Evolutionary conservation across 2,888 invertebrate genomes (phyloP), one percentile per base, ranked within the genome.

Genomic region (Cordilura impudica): DNA sequence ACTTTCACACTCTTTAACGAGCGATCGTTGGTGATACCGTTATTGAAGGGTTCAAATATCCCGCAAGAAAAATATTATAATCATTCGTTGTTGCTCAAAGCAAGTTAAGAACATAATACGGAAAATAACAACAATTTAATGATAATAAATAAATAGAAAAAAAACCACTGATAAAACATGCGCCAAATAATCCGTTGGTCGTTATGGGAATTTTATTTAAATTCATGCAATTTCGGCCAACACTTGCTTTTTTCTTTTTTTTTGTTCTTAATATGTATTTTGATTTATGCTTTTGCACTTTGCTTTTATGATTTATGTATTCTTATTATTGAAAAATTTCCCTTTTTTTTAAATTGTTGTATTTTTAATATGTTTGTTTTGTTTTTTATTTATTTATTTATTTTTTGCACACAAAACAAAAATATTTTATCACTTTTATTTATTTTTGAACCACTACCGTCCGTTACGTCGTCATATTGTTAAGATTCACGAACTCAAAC

Each of bases 381-480:
- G 35, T 12, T 35, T 8, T 63, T 56, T 21, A 19, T 8, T 43
- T 51, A 18, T 26, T 54, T 26, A n/a, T 14, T 47, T 10, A 10
- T 35, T 18, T 16, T 47, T 31, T 18, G 21, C 43, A 56, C 31
- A 31, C 31, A 31, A 65, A 14, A 51, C 18, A 51, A 66, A 16
- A 47, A 66, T 51, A 73, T 56, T 45, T 45, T 56, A 73, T 65
- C 53, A 71, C 53, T 77, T 72, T 66, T 72, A 18, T 29, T 71
- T 72, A 5, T 63, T 77, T 56, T 29, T 12, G 71, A 66, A 65
- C 43, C 56, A 67, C 81, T 66, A 39, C 72, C 84, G 80, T 84
- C 85, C 86, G 87, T 83, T 82, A 85, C 82, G 82, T 58, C 71
- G 69, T 82, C 85, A 85, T 85, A 76, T 83, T 84, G 82, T 82